Evolutionary conservation across 64 coral and sea anemone genomes (phyloP).

Genomic region (Dendronephthya gigantea): DNA sequence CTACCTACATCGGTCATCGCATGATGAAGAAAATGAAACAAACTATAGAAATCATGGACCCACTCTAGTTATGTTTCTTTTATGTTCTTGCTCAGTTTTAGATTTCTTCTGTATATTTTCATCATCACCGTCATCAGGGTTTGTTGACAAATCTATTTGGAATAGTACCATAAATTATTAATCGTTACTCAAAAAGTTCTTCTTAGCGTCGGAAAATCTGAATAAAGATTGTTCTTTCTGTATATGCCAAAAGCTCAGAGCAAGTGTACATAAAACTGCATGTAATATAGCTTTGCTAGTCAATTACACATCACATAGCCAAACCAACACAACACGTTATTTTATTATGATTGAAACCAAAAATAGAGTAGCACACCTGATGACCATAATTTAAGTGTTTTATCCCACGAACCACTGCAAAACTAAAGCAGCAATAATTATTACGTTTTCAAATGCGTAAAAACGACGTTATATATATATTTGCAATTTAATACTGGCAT

Average conservation of each 20-base stretch:
- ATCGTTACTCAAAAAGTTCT: no score
- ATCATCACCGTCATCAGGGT: neutral
- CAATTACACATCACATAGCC: neutral
- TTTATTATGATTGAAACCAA: neutral
- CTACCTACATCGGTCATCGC: no score
- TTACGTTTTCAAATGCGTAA: no score
- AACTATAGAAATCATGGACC: no score
- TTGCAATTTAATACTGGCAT: neutral
- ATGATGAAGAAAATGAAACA: no score
- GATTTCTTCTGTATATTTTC: neutral
- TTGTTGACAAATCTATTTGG: neutral
- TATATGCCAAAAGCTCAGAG: no score
- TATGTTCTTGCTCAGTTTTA: neutral
- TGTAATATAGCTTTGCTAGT: no score
- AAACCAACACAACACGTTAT: neutral
- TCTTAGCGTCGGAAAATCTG: no score
- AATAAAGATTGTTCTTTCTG: no score
- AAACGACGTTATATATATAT: no score
- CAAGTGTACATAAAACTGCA: no score
- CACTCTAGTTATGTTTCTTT: neutral
- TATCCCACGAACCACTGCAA: slow-evolving; percentile 97
- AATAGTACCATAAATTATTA: no score
- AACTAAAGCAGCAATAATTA: slow-evolving; percentile 47
- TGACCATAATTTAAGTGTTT: slow-evolving; percentile 92
- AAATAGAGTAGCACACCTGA: slow-evolving; percentile 36